A percentile compares a stretch with the other conserved stretches of the same genome.
These are phyloP conservation scores for Hecatera dysodea DNA, from an alignment of 2,888 invertebrate species.

Conservation along the genomic window DNA sequence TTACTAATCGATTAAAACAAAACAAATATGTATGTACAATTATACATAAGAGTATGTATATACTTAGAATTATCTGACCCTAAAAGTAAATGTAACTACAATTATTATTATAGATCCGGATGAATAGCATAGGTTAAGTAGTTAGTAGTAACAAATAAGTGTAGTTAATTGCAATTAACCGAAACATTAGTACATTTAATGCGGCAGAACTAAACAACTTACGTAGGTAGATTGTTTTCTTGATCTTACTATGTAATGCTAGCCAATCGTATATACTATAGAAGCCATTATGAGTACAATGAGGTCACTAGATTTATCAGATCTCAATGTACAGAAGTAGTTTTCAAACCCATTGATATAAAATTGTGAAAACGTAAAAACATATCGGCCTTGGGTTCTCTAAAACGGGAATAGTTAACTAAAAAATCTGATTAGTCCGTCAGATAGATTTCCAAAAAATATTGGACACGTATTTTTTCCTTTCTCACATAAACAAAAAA, in stretches of 20 bases:
- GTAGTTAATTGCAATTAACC: constrained; percentile 5
- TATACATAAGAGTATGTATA: too few species aligned
- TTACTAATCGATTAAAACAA: too few species aligned
- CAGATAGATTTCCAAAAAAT: too few species aligned
- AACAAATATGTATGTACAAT: too few species aligned
- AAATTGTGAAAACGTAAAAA: too few species aligned
- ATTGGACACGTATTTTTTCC: too few species aligned
- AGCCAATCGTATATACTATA: neutral
- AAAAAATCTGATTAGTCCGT: too few species aligned
- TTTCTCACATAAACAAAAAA: too few species aligned
- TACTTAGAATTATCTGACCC: too few species aligned
- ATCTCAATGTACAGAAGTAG: neutral
- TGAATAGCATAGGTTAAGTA: too few species aligned
- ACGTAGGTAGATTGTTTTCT: neutral
- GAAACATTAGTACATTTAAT: constrained; percentile 23
- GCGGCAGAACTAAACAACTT: neutral
- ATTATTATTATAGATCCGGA: too few species aligned
- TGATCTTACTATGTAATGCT: neutral
- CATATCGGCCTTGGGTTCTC: neutral
- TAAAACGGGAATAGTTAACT: neutral
- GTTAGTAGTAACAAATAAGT: neutral
- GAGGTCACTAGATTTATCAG: neutral
- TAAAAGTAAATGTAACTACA: too few species aligned
- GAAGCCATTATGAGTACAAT: neutral
- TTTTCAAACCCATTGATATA: neutral